A percentile compares a stretch with the other conserved stretches of the same genome.
These are phyloP conservation scores for Melanerpes aurifrons DNA, from an alignment of 2,113 vertebrate genomes.

Conservation along the genomic window DNA sequence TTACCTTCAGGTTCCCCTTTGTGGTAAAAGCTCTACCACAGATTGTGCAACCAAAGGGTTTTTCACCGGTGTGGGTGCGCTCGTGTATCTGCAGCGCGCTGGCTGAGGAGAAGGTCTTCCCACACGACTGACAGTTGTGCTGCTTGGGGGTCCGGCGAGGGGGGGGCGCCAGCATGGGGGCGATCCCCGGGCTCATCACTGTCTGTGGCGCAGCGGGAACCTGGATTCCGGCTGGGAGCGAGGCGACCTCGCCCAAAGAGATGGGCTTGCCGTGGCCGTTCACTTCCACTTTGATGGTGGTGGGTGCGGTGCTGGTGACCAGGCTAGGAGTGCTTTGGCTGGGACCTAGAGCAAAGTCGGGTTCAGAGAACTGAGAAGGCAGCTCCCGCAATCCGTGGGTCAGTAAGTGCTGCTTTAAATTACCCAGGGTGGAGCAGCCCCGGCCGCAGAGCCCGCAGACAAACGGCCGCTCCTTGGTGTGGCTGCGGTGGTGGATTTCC, in stretches of 20 bases:
- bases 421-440: slow-evolving; percentile 86
- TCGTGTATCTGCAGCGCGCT: slow-evolving; percentile 99
- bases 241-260: slow-evolving; percentile 87
- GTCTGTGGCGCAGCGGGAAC: slow-evolving; percentile 87
- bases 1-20: slow-evolving; percentile 99
- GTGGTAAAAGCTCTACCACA: slow-evolving; percentile 99
- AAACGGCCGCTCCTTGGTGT: slow-evolving; percentile 86
- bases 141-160: slow-evolving; percentile 98
- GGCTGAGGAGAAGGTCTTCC: slow-evolving; percentile 99
- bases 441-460: slow-evolving; percentile 83
- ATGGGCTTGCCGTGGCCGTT: slow-evolving; percentile 93
- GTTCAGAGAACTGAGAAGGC: slow-evolving; percentile 83
- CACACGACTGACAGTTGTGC: slow-evolving; percentile 98
- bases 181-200: slow-evolving; percentile 89
- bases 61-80: slow-evolving; percentile 98
- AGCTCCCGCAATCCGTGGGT: slow-evolving; percentile 82
- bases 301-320: slow-evolving; percentile 86
- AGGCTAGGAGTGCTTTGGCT: slow-evolving; percentile 90
- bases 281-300: slow-evolving; percentile 98
- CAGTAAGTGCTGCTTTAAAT: slow-evolving; percentile 88
- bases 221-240: slow-evolving; percentile 88
- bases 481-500: slow-evolving; percentile 83
- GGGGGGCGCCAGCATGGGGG: slow-evolving; percentile 94
- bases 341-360: slow-evolving; percentile 84
- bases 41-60: slow-evolving; percentile 97